These are phyloP conservation scores for Erethizon dorsatum DNA, from an alignment of 2,797 vertebrate genomes.

Conservation along the genomic window DNA sequence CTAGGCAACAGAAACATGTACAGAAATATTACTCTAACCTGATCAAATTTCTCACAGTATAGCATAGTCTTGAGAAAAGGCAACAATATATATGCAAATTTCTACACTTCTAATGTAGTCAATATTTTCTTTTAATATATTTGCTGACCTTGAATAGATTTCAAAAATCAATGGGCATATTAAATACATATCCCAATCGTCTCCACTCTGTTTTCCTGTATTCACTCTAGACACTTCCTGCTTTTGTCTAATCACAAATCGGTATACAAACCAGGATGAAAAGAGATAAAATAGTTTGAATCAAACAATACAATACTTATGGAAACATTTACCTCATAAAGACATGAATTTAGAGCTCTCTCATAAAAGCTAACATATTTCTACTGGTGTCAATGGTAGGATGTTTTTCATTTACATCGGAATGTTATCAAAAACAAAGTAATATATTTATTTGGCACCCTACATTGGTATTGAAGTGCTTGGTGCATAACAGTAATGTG, in stretches of 20 bases:
- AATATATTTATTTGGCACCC: slow-evolving; percentile 30
- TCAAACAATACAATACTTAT: slow-evolving; percentile 19
- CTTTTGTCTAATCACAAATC: neutral
- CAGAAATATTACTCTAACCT: neutral
- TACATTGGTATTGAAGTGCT: slow-evolving; percentile 39
- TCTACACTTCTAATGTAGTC: neutral
- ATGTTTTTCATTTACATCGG: slow-evolving; percentile 2
- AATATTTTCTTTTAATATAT: neutral
- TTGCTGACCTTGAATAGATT: slow-evolving; percentile 4
- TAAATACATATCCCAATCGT: neutral
- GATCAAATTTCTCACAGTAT: slow-evolving; percentile 18
- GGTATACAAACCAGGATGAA: slow-evolving; percentile 25
- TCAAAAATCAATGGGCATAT: neutral
- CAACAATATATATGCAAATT: slow-evolving; percentile 3
- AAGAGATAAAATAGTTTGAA: slow-evolving; percentile 32
- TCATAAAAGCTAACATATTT: slow-evolving; percentile 33
- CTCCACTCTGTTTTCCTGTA: neutral
- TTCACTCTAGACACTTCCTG: slow-evolving; percentile 44
- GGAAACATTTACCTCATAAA: slow-evolving; percentile 29
- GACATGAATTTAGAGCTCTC: neutral
- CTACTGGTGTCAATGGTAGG: neutral
- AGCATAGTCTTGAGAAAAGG: neutral
- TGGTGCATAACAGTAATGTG: neutral
- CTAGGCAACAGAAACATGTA: slow-evolving; percentile 15
- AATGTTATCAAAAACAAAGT: slow-evolving; percentile 39